Percentiles rank a stretch among this genome's conserved stretches.
These are phyloP conservation scores for Triplophysa siluroides DNA, from an alignment of 2,113 vertebrate species.

Conservation along the genomic window DNA sequence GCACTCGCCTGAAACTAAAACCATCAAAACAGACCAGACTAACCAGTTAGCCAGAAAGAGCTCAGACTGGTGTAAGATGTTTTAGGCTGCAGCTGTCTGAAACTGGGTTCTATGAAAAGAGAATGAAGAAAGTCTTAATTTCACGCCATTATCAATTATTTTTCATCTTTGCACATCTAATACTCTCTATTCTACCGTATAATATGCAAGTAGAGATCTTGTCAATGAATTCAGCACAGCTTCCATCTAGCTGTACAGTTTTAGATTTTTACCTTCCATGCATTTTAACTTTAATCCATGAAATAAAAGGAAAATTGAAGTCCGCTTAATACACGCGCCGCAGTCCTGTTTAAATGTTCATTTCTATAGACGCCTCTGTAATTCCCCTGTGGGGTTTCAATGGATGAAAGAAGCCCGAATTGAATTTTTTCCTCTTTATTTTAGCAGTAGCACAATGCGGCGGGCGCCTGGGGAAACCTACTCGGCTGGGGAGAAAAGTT, in stretches of 20 bases:
- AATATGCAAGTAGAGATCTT: neutral
- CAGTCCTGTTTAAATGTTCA: conserved; percentile 29
- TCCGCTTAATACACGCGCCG: neutral
- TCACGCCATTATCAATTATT: neutral
- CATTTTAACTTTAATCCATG: neutral
- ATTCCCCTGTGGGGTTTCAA: conserved; percentile 27
- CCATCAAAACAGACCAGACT: too few relatives aligned
- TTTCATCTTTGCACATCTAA: conserved; percentile 3
- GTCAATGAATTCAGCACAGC: too few relatives aligned
- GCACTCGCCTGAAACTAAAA: too few relatives aligned
- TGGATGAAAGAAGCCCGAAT: conserved; percentile 68
- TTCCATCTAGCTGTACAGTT: too few relatives aligned
- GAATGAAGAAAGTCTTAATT: too few relatives aligned
- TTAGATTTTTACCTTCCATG: too few relatives aligned
- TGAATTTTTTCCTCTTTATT: conserved; percentile 58
- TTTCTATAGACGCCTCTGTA: conserved; percentile 13
- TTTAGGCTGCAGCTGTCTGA: too few relatives aligned
- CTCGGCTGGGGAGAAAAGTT: conserved; percentile 52
- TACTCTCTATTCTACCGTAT: neutral
- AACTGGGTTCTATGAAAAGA: too few relatives aligned
- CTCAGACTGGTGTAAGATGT: too few relatives aligned
- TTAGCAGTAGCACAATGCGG: conserved; percentile 72
- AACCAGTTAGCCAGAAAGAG: too few relatives aligned
- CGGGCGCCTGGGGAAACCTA: conserved; percentile 66
- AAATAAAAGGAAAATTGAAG: neutral